phyloP scores from a whole-genome alignment of 2,797 vertebrate species.

The Melanotaenia boesemani region DNA sequence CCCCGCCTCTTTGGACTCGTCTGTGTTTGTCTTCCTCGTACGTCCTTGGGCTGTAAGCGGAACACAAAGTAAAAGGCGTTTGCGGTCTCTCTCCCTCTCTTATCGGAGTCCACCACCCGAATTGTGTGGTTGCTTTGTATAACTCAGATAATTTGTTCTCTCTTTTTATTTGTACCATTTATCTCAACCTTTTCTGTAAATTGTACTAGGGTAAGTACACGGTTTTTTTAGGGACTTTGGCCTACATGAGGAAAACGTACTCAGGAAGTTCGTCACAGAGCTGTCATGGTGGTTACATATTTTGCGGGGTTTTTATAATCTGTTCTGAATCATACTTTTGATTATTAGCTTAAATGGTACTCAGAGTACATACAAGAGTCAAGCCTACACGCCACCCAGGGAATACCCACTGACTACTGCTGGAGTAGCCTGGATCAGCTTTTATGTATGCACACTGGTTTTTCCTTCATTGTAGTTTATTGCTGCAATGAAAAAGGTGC shows the following conservation, averaged over 20 bases:
- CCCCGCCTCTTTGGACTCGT: constrained; percentile 31
- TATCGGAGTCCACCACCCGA: constrained; percentile 41
- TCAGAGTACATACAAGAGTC: constrained; percentile 7
- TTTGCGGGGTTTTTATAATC: neutral
- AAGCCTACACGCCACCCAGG: constrained; percentile 41
- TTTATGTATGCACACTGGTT: neutral
- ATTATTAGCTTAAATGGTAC: constrained; percentile 19
- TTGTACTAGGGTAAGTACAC: constrained; percentile 24
- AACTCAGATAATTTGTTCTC: constrained; percentile 8
- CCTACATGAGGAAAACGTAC: constrained; percentile 51
- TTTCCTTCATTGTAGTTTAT: neutral
- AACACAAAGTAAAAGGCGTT: constrained; percentile 44
- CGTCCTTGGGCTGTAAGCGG: constrained; percentile 69
- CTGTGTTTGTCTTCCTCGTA: constrained; percentile 55
- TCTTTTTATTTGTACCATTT: neutral
- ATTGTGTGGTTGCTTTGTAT: constrained; percentile 23
- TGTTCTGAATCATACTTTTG: constrained; percentile 54
- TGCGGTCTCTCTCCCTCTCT: constrained; percentile 37
- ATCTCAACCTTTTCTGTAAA: constrained; percentile 16
- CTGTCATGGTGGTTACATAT: constrained; percentile 23
- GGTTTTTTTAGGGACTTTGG: constrained; percentile 34
- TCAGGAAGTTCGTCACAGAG: constrained; percentile 82
- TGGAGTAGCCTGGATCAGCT: neutral
- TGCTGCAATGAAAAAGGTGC: neutral
- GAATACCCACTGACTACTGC: constrained; percentile 44